Base-by-base conservation (phyloP, 2,888 invertebrate genomes). In the Drosophila pseudotalamancana region DNA sequence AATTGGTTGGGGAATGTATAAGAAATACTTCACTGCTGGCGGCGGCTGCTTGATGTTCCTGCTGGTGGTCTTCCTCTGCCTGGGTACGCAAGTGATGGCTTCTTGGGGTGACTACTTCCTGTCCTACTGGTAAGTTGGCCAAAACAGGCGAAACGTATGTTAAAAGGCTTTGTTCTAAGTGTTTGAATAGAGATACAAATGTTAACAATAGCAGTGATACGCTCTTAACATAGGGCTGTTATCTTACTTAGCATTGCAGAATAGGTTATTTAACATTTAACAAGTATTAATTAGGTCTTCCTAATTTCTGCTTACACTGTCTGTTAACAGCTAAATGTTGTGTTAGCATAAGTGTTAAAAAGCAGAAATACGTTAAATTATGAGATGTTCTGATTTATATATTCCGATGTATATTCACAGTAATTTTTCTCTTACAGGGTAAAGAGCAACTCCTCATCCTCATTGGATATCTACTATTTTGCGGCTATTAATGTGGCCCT, bases 81-180 rank as follows among this genome's bases (percentile, higher is more conserved):
- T 94, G 18, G 76, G 94, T 0, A 93, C 96, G 0, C 97, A 97
- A 90, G 77, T 94, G 9, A 91, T 95, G 25, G 95, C 95, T 0
- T 96, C 96, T 18, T 94, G 93, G 6, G 94, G 95, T 1, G 97
- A 97, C 89, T 96, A 94, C 91, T 97, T 95, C 92, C 93, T 96
- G 8, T 94, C 95, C 12, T 94, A 93, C 87, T 97, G 96, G 96
- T 55, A 64, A 78, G 89, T 69, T n/a, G n/a, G n/a, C n/a, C n/a
- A 6, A n/a, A 8, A 18, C 1, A 19, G n/a, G 6, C n/a, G 4
- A 9, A 18, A 35, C 18, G 3, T 35, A 34, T 18, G 18, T 35
- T 3, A 35, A 35, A n/a, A n/a, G n/a, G n/a, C n/a, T n/a, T n/a
- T n/a, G n/a, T n/a, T n/a, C n/a, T n/a, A n/a, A n/a, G n/a, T n/a